Conservation (phyloP, 2,888 invertebrate genomes). For the Drosophila gaucha region DNA sequence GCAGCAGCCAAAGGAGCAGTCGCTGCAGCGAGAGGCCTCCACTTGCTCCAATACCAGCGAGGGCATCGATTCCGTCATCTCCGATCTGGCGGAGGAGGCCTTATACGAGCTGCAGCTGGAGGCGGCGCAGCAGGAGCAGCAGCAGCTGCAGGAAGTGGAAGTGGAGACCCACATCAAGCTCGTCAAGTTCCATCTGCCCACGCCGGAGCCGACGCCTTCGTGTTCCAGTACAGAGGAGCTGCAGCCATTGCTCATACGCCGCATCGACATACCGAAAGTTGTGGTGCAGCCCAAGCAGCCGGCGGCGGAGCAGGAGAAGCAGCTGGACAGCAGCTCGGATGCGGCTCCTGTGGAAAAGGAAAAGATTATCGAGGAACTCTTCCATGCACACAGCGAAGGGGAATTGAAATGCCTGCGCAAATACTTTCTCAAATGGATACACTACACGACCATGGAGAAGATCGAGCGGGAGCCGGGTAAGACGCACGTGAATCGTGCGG, state of each 20-base stretch:
- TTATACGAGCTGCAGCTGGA: constrained; percentile 80
- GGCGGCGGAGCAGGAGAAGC: neutral
- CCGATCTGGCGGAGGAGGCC: constrained; percentile 82
- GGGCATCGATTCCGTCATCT: constrained; percentile 82
- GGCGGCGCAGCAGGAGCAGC: constrained; percentile 69
- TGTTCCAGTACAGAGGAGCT: constrained; percentile 3
- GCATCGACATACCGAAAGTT: constrained; percentile 67
- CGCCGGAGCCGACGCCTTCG: constrained; percentile 19
- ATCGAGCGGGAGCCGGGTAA: constrained; percentile 79
- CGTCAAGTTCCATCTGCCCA: constrained; percentile 61
- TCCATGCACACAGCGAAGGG: constrained; percentile 57
- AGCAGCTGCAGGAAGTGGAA: constrained; percentile 26
- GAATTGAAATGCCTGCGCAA: constrained; percentile 67
- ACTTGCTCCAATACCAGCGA: constrained; percentile 82
- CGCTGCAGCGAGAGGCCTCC: constrained; percentile 71
- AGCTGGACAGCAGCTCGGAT: constrained; percentile 30
- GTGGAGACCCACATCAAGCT: constrained; percentile 33
- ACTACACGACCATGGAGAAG: constrained; percentile 82
- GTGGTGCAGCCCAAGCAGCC: constrained; percentile 42
- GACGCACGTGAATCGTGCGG: constrained; percentile 68
- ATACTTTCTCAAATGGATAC: constrained; percentile 83
- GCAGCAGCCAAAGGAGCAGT: constrained; percentile 39
- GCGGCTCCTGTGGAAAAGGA: constrained; percentile 73
- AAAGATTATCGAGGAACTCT: constrained; percentile 80
- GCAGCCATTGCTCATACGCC: constrained; percentile 63